A percentile compares a stretch with the other conserved stretches of the same genome.
Evolutionary conservation across 1,140 invertebrate species (phyloP).

Genomic region (Lerema accius): DNA sequence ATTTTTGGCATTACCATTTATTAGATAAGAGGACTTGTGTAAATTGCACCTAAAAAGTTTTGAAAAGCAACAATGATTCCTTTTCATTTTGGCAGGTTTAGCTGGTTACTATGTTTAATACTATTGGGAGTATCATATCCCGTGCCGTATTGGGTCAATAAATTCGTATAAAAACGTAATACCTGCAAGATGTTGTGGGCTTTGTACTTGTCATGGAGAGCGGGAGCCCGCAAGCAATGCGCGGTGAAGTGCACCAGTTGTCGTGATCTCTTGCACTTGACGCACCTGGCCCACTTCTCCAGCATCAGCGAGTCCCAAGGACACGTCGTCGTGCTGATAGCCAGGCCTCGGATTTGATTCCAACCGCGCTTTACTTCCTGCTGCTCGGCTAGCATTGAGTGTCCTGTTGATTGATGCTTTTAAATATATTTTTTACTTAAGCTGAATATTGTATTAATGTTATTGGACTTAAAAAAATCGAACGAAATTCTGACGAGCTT

Average conservation of each 20-base stretch:
- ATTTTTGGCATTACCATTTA: too few species aligned
- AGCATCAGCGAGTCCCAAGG: slow-evolving; percentile 66
- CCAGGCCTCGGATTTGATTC: slow-evolving; percentile 60
- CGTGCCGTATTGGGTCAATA: too few species aligned
- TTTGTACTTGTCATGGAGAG: slow-evolving; percentile 64
- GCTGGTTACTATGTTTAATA: too few species aligned
- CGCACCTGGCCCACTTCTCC: slow-evolving; percentile 66
- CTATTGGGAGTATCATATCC: too few species aligned
- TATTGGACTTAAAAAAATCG: too few species aligned
- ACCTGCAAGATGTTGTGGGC: slow-evolving; percentile 72
- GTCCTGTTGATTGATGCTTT: slow-evolving; percentile 46
- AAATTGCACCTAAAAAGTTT: too few species aligned
- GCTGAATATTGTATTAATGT: too few species aligned
- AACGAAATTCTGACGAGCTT: too few species aligned
- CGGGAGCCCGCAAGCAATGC: slow-evolving; percentile 65
- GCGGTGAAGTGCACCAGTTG: slow-evolving; percentile 61
- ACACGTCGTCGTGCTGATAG: slow-evolving; percentile 54
- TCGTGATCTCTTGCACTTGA: slow-evolving; percentile 50
- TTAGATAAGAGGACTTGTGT: too few species aligned
- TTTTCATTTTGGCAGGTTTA: too few species aligned
- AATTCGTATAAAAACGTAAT: background rate
- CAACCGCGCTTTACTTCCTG: slow-evolving; percentile 52
- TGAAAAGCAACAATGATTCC: too few species aligned
- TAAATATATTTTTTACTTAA: too few species aligned
- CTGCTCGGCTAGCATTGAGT: slow-evolving; percentile 72